These are phyloP conservation scores for Cryptus viduatorius DNA, from an alignment of 2,888 invertebrate species.

Conservation along the genomic window DNA sequence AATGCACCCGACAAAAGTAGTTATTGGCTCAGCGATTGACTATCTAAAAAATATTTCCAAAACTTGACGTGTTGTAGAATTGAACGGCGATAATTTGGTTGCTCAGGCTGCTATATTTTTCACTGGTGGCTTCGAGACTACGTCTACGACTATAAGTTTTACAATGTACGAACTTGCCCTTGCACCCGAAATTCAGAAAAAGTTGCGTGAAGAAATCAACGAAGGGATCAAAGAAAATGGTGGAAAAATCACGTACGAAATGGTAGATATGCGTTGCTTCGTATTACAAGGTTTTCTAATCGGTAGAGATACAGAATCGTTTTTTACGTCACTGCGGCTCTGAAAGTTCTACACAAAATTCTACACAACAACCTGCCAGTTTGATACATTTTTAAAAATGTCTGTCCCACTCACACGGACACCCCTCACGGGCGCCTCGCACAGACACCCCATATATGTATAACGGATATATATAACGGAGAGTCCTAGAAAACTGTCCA, in stretches of 20 bases:
- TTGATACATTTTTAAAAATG: too few relatives aligned
- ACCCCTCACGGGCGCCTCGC: too few relatives aligned
- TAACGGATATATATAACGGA: too few relatives aligned
- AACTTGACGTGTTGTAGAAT: conserved; percentile 74
- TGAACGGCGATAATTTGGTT: conserved; percentile 77
- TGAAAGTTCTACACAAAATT: too few relatives aligned
- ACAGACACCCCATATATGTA: too few relatives aligned
- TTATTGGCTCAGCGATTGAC: not conserved
- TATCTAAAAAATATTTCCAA: not conserved
- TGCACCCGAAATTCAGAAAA: conserved; percentile 73
- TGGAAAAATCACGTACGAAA: conserved; percentile 78
- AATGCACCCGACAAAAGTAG: not conserved
- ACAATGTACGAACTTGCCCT: conserved; percentile 77
- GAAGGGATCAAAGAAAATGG: conserved; percentile 67
- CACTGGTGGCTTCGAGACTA: conserved; percentile 79
- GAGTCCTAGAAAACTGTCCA: too few relatives aligned
- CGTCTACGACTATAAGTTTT: conserved; percentile 75
- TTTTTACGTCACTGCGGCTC: too few relatives aligned
- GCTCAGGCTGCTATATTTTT: conserved; percentile 79
- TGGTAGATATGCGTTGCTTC: conserved; percentile 68
- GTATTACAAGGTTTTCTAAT: not conserved
- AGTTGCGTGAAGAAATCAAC: conserved; percentile 73
- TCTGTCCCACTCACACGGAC: too few relatives aligned
- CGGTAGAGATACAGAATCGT: not conserved
- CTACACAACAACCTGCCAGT: too few relatives aligned